Conservation (phyloP, 1,140 invertebrate genomes). For the Thereuonema tuberculata region DNA sequence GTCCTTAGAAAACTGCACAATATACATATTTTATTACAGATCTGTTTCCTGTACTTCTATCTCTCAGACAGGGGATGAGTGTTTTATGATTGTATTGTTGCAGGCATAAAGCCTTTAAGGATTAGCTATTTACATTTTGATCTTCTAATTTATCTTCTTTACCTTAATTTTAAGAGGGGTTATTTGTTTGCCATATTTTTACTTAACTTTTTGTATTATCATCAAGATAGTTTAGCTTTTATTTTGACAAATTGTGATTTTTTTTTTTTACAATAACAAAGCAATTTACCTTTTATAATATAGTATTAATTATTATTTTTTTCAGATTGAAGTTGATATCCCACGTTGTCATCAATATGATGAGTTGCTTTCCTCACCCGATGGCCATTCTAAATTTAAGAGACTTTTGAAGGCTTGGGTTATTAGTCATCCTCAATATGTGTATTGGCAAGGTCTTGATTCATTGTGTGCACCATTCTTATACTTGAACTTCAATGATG, state of each 20-base stretch:
- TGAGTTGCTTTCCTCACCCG: constrained; percentile 82
- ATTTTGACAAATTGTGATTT: constrained; percentile 4
- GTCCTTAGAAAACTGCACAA: too few relatives aligned
- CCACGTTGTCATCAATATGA: constrained; percentile 98
- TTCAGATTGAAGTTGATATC: constrained; percentile 94
- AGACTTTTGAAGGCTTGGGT: constrained; percentile 95
- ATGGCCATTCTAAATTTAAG: constrained; percentile 82
- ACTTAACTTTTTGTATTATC: neutral
- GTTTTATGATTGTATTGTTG: too few relatives aligned
- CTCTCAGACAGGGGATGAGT: too few relatives aligned
- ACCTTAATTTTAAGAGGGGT: too few relatives aligned
- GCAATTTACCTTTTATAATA: neutral
- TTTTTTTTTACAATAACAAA: neutral
- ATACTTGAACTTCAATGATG: constrained; percentile 92
- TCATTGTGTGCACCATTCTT: constrained; percentile 95
- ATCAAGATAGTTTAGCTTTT: neutral
- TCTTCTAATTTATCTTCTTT: too few relatives aligned
- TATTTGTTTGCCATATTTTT: neutral
- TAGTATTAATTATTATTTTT: constrained; percentile 20
- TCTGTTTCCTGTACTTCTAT: too few relatives aligned
- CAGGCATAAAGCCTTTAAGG: too few relatives aligned
- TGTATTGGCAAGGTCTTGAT: constrained; percentile 99
- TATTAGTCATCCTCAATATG: constrained; percentile 81
- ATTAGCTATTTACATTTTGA: too few relatives aligned
- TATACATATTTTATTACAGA: too few relatives aligned